These are phyloP conservation scores for Manduca sexta DNA, from an alignment of 1,140 invertebrate genomes.

Conservation along the genomic window DNA sequence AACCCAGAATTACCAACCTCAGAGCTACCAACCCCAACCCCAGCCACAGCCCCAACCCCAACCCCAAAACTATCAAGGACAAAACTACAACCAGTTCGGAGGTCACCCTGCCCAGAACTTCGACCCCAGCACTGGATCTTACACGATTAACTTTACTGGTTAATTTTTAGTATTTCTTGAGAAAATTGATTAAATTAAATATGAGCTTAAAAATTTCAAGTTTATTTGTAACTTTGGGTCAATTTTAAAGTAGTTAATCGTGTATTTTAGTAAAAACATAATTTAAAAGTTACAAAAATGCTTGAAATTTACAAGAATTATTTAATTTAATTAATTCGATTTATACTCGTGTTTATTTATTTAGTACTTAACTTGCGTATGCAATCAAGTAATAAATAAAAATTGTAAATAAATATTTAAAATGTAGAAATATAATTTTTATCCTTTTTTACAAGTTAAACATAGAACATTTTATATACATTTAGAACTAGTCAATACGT, in stretches of 20 bases:
- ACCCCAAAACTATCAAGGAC: slow-evolving; percentile 45
- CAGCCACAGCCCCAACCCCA: slow-evolving; percentile 32
- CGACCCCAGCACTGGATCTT: slow-evolving; percentile 79
- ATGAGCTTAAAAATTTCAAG: no score
- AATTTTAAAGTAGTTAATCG: no score
- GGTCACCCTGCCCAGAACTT: slow-evolving; percentile 73
- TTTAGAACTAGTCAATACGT: slow-evolving; percentile 47
- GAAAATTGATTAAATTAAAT: no score
- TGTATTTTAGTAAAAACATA: no score
- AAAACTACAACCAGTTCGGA: slow-evolving; percentile 49
- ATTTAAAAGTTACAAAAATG: no score
- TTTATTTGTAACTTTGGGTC: no score
- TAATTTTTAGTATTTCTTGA: slow-evolving; percentile 19
- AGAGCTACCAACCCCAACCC: slow-evolving; percentile 36
- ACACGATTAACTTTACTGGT: slow-evolving; percentile 79
- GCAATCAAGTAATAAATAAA: not conserved
- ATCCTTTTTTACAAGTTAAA: not conserved
- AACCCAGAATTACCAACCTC: slow-evolving; percentile 40
- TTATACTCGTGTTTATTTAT: not conserved
- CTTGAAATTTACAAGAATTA: not conserved
- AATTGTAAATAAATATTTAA: not conserved
- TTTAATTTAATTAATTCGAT: slow-evolving; percentile 2
- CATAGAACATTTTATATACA: slow-evolving; percentile 17
- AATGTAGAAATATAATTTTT: not conserved
- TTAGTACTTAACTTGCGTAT: no score